Evolutionary conservation across 2,888 invertebrate genomes (phyloP), one percentile per base, ranked within the genome.

Genomic region (Lochmaea capreae): DNA sequence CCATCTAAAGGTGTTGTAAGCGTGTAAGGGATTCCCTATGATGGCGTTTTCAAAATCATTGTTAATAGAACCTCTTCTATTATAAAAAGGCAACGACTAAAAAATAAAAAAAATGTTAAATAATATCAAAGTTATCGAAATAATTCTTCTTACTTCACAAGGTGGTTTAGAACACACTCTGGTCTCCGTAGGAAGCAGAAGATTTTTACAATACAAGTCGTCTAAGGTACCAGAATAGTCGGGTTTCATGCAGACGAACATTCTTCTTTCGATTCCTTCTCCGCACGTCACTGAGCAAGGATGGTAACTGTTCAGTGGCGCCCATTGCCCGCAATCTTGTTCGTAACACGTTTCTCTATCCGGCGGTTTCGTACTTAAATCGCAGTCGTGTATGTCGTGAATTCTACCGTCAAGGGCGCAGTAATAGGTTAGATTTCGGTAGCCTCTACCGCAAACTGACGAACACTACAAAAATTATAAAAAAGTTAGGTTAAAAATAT

Each of bases 401-500:
- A 89, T 84, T 12, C 86, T 87, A 68, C 88, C 88, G 61, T 89
- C 89, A n/a, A 89, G 82, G 49, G 89, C 88, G 80, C 92, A 92
- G 85, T 88, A 89, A 74, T 89, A 89, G 1, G 88, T 86, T 52
- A 83, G 78, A 18, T 83, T 85, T 68, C 81, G 79, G 75, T 81
- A 83, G 5, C 92, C 93, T 42, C 85, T 85, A 2, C 92, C 93
- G 84, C 93, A 93, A 8, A 89, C 89, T n/a, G 88, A 90, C 12
- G 92, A 92, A 83, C 93, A 93, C 92, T 92, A 68, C 79, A 58
- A 39, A 39, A 33, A 39, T 39, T 65, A 67, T 52, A 58, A 52
- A 65, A 12, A 39, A 65, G 9, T 49, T 14, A 26, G 26, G 2
- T 26, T 26, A 26, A 26, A 26, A 26, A 26, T 6, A 33, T 33